phyloP scores from a whole-genome alignment of 2,113 vertebrate species.

The Notothenia rossii region DNA sequence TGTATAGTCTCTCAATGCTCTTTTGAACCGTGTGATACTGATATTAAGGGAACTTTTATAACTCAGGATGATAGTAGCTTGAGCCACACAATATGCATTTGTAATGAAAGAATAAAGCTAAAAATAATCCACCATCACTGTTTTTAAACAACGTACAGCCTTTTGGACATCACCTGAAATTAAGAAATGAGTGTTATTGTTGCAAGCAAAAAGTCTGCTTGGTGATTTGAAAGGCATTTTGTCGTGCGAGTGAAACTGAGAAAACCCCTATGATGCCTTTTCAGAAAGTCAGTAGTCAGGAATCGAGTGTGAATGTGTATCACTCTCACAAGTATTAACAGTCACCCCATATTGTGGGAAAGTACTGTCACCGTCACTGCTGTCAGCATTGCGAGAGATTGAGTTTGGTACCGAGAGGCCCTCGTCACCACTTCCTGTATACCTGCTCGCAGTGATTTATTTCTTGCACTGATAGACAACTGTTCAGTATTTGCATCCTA shows the following conservation, averaged over 20 bases:
- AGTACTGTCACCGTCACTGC: conserved; percentile 13
- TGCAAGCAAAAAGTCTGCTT: not conserved
- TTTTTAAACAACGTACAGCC: not conserved
- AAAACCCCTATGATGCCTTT: conserved; percentile 62
- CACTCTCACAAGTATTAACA: conserved; percentile 22
- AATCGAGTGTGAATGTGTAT: conserved; percentile 31
- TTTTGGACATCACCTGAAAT: not conserved
- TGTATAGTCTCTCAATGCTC: not conserved
- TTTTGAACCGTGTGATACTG: not conserved
- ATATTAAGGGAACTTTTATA: not conserved
- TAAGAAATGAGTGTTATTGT: not conserved
- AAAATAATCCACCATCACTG: not conserved
- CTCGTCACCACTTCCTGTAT: conserved; percentile 77
- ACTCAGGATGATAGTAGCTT: not conserved
- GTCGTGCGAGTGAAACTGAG: conserved; percentile 48
- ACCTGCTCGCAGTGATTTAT: conserved; percentile 76
- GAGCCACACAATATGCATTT: not conserved
- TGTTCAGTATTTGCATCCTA: conserved; percentile 35
- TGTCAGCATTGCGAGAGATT: conserved; percentile 1
- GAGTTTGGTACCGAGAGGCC: conserved; percentile 20
- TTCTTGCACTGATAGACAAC: conserved; percentile 23
- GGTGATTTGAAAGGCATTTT: conserved; percentile 20
- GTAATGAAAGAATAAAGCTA: no score
- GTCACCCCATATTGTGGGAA: conserved; percentile 53
- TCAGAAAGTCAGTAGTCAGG: conserved; percentile 13